Conservation (phyloP, 2,113 vertebrate species). For the Tichodroma muraria region DNA sequence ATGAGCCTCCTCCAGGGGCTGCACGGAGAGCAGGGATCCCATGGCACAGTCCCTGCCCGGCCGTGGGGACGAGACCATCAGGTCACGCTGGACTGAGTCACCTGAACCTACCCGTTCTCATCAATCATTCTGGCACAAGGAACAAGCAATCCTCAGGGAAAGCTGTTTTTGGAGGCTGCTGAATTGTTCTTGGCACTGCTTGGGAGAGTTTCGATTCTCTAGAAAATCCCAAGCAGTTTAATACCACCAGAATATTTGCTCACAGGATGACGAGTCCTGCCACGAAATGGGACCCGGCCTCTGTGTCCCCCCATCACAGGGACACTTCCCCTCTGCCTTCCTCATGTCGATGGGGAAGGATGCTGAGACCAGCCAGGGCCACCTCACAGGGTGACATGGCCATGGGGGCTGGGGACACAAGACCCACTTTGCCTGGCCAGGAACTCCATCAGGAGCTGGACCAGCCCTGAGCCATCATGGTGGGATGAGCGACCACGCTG, state of each 20-base stretch:
- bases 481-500: neutral
- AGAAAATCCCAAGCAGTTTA: conserved; percentile 43
- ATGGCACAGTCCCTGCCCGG: neutral
- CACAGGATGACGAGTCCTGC: neutral
- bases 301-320: neutral
- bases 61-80: rapidly evolving
- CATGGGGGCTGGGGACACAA: rapidly evolving
- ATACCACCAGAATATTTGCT: neutral
- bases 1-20: neutral
- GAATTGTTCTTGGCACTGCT: conserved; percentile 45
- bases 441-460: neutral
- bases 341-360: rapidly evolving
- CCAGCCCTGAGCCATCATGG: neutral
- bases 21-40: neutral
- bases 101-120: neutral
- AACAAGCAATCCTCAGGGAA: conserved; percentile 20
- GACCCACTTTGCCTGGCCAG: neutral
- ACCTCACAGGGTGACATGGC: neutral
- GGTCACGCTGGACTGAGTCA: neutral
- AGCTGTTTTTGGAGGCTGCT: conserved; percentile 41
- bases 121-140: neutral
- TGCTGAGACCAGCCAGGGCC: neutral
- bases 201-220: neutral
- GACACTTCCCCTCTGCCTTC: neutral
- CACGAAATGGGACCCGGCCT: neutral